Conservation (phyloP, 2,797 vertebrate genomes). For the Rhodeus uyekii region DNA sequence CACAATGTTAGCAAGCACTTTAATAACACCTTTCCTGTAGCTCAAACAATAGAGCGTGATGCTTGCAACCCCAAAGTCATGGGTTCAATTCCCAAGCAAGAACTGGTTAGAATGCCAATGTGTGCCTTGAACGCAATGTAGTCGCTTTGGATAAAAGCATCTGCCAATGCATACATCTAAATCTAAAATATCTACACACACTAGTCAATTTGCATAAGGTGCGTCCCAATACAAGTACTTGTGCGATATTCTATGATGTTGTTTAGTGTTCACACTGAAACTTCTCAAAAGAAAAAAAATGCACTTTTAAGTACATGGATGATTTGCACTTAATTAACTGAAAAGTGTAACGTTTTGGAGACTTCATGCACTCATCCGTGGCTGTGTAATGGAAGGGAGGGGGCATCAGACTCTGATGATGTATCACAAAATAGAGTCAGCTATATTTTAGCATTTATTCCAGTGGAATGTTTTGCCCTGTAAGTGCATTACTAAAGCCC, state of each 20-base stretch:
- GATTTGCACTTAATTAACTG: neutral
- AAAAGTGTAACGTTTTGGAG: neutral
- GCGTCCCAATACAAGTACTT: neutral
- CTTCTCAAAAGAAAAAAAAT: neutral
- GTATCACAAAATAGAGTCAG: neutral
- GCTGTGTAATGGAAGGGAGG: neutral
- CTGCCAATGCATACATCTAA: no score
- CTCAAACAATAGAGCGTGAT: no score
- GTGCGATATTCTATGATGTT: neutral
- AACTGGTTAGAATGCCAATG: no score
- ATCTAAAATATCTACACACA: neutral
- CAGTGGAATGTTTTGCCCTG: neutral
- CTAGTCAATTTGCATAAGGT: neutral
- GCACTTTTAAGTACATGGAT: neutral
- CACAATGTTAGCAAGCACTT: neutral
- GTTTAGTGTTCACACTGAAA: neutral
- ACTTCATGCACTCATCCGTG: neutral
- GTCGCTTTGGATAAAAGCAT: no score
- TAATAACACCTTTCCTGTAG: no score
- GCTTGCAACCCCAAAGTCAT: no score
- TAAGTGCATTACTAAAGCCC: neutral
- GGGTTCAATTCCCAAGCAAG: no score
- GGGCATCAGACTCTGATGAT: neutral
- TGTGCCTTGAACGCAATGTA: no score
- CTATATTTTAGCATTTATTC: neutral